These are phyloP conservation scores for Pantala flavescens DNA, from an alignment of 1,140 invertebrate genomes.

Conservation along the genomic window DNA sequence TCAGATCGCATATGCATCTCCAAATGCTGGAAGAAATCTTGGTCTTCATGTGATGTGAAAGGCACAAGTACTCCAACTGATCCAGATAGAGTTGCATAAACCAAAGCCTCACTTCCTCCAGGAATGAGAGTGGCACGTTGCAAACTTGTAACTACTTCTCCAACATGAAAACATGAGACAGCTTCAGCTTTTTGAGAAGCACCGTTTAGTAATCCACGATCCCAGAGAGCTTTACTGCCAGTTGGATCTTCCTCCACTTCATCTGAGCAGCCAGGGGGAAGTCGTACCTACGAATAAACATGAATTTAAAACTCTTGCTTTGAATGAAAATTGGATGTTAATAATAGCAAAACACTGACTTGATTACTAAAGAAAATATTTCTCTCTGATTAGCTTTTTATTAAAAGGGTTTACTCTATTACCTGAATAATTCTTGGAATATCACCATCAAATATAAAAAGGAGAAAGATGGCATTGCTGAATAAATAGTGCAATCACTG, in stretches of 20 bases:
- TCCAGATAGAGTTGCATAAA: slow-evolving; percentile 93
- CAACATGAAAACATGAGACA: slow-evolving; percentile 87
- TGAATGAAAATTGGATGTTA: not conserved
- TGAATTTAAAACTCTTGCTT: not conserved
- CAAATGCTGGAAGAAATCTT: slow-evolving; percentile 97
- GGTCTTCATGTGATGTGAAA: slow-evolving; percentile 96
- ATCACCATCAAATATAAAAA: too few relatives aligned
- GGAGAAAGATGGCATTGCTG: too few relatives aligned
- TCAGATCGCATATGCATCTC: slow-evolving; percentile 99
- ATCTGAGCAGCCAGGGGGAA: slow-evolving; percentile 84
- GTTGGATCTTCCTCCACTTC: slow-evolving; percentile 99
- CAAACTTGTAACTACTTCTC: slow-evolving; percentile 76
- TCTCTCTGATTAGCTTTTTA: too few relatives aligned
- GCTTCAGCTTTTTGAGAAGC: slow-evolving; percentile 96
- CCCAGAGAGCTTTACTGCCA: slow-evolving; percentile 96
- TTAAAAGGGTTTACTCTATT: too few relatives aligned
- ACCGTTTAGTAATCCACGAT: slow-evolving; percentile 89
- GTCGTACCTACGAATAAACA: slow-evolving; percentile 48
- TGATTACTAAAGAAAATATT: not conserved
- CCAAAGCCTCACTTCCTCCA: slow-evolving; percentile 88
- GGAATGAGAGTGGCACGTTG: slow-evolving; percentile 94
- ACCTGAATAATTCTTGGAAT: too few relatives aligned
- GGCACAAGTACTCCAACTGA: slow-evolving; percentile 93
- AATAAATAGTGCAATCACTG: too few relatives aligned
- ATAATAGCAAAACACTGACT: not conserved